Percentiles rank a stretch among this genome's conserved stretches.
phyloP scores from a whole-genome alignment of 2,113 vertebrate species.

The Formicarius rufipectus region DNA sequence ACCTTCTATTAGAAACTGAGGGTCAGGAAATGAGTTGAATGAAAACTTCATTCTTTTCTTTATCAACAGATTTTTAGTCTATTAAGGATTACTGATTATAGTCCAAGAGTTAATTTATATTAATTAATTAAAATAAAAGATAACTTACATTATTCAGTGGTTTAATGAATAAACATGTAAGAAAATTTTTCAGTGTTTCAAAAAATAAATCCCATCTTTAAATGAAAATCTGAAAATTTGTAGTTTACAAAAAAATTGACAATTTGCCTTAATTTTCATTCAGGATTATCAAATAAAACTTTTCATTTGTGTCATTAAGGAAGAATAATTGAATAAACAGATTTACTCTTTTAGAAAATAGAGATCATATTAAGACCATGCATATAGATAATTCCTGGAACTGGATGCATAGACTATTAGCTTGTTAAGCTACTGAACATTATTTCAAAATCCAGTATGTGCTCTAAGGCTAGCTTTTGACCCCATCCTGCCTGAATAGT shows the following conservation, averaged over 20 bases:
- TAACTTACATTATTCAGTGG: not conserved
- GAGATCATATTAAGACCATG: not conserved
- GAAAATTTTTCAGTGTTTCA: not conserved
- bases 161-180: not conserved
- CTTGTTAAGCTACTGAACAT: not conserved
- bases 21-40: not conserved
- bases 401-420: not conserved
- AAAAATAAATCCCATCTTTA: not conserved
- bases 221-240: not conserved
- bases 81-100: not conserved
- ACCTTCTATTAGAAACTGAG: not conserved
- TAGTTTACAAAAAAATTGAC: not conserved
- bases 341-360: not conserved
- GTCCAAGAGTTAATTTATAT: not conserved
- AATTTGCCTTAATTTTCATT: not conserved
- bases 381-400: not conserved
- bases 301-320: not conserved
- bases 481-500: not conserved
- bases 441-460: not conserved
- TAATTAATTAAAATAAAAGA: too few relatives aligned
- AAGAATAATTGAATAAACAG: not conserved
- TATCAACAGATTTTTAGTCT: not conserved
- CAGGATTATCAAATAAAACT: not conserved
- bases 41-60: not conserved
- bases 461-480: not conserved